Evolutionary conservation across 2,888 invertebrate species (phyloP).

Genomic region (Habroteleia sp.): DNA sequence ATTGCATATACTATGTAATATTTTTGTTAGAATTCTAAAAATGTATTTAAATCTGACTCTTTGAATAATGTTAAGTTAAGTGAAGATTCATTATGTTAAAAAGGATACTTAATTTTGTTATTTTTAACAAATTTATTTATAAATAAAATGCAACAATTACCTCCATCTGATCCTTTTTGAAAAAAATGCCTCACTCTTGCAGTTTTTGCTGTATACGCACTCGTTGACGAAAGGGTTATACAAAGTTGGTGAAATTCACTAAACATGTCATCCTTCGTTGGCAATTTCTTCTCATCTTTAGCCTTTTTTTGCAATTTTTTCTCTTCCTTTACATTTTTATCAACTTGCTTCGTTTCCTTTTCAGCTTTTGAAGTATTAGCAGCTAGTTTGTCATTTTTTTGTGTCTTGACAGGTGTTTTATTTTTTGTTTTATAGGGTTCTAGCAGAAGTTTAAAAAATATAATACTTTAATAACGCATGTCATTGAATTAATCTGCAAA

Average conservation of each 20-base stretch:
- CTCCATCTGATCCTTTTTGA: slow-evolving; percentile 81
- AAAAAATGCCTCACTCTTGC: slow-evolving; percentile 87
- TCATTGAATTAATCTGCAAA: neutral
- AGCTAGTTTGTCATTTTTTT: slow-evolving; percentile 22
- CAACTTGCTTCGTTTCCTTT: slow-evolving; percentile 8
- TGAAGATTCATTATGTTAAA: too few species aligned
- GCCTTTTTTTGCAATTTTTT: slow-evolving; percentile 26
- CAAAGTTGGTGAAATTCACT: slow-evolving; percentile 89
- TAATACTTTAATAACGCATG: too few species aligned
- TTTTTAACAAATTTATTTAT: too few species aligned
- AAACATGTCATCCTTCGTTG: slow-evolving; percentile 86
- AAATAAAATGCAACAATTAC: slow-evolving; percentile 68
- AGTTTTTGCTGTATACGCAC: slow-evolving; percentile 92
- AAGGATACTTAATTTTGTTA: too few species aligned
- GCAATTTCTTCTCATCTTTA: slow-evolving; percentile 56
- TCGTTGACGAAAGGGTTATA: slow-evolving; percentile 88
- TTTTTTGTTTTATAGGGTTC: slow-evolving; percentile 67
- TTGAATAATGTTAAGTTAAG: too few species aligned
- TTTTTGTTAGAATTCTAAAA: too few species aligned
- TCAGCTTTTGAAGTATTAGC: slow-evolving; percentile 10
- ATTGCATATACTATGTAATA: too few species aligned
- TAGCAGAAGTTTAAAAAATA: slow-evolving; percentile 36
- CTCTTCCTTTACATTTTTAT: neutral
- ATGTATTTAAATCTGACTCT: too few species aligned
- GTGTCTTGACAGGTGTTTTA: slow-evolving; percentile 32